These are phyloP conservation scores for Lagodon rhomboides DNA, from an alignment of 2,797 vertebrate species.

Conservation along the genomic window DNA sequence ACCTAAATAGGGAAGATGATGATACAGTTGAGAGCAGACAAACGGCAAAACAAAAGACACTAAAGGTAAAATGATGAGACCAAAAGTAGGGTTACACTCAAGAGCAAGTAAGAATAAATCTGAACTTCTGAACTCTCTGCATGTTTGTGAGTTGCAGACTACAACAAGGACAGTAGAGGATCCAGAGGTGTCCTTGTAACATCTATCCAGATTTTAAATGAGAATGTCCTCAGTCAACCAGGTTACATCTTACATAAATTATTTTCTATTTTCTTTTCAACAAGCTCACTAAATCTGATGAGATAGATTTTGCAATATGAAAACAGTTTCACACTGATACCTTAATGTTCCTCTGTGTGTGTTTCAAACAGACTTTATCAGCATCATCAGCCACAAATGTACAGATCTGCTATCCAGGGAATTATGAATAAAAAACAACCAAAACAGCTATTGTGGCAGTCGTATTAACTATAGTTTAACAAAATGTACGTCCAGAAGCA, in stretches of 20 bases:
- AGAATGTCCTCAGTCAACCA: not conserved
- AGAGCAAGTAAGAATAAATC: too few species aligned
- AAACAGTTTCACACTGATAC: not conserved
- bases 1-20: constrained; percentile 83
- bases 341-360: not conserved
- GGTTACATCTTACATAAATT: not conserved
- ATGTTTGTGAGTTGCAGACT: not conserved
- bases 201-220: not conserved
- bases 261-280: not conserved
- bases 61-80: not conserved
- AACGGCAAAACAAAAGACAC: not conserved
- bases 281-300: not conserved
- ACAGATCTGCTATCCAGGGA: not conserved
- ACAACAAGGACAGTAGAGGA: not conserved
- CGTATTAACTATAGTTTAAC: not conserved
- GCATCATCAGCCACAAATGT: not conserved
- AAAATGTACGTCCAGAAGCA: not conserved
- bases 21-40: not conserved
- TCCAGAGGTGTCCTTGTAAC: not conserved
- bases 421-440: not conserved
- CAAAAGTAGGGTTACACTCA: not conserved
- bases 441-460: too few species aligned
- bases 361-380: not conserved
- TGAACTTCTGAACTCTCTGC: too few species aligned
- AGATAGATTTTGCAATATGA: not conserved